Conservation (phyloP, 2,113 vertebrate genomes). For the Burhinus oedicnemus region DNA sequence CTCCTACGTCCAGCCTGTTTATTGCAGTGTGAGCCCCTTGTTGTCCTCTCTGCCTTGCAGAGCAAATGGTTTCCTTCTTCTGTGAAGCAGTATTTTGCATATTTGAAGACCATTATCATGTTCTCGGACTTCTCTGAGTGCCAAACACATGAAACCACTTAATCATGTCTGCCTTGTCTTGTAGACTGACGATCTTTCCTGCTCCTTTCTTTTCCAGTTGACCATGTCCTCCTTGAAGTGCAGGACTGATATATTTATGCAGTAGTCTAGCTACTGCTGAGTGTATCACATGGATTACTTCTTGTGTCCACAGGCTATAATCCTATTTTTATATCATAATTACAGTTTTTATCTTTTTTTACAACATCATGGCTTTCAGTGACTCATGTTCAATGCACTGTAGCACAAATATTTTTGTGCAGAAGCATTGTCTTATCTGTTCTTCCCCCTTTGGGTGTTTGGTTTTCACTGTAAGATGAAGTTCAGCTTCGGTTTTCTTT, state of each 20-base stretch:
- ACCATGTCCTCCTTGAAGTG: neutral
- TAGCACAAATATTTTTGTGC: neutral
- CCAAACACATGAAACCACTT: neutral
- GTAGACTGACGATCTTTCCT: neutral
- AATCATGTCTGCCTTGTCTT: neutral
- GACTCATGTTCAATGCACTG: neutral
- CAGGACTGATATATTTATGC: neutral
- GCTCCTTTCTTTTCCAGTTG: neutral
- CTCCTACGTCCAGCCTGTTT: neutral
- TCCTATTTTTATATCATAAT: neutral
- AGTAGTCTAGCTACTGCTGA: neutral
- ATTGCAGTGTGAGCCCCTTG: neutral
- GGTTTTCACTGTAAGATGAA: neutral
- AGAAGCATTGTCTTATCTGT: neutral
- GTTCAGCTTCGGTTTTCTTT: neutral
- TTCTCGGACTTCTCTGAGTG: neutral
- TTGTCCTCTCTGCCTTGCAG: neutral
- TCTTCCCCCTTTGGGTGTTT: neutral
- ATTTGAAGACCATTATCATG: neutral
- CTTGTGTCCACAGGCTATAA: neutral
- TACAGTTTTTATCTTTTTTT: neutral
- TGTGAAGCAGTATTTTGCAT: neutral
- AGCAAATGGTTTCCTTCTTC: neutral
- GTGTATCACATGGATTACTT: neutral
- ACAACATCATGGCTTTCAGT: neutral